Percentiles rank a stretch among this genome's conserved stretches.
Conservation (phyloP, 2,113 vertebrate species). For the Cyprinodon brontotheroides region DNA sequence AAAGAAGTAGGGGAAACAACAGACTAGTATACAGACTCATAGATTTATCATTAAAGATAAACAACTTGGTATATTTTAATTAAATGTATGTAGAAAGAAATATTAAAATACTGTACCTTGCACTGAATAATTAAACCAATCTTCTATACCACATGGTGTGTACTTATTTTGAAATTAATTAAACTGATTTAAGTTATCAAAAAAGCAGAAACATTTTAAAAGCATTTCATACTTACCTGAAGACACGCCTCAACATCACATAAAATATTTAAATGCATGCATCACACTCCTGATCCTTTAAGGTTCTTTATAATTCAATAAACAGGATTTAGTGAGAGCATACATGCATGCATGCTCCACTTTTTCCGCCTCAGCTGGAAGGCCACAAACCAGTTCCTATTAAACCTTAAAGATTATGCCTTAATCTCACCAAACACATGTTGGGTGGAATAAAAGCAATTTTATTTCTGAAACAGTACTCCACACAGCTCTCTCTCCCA, state of each 20-base stretch:
- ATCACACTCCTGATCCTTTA: slow-evolving; percentile 82
- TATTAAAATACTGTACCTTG: neutral
- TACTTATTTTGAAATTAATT: neutral
- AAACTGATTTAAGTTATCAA: neutral
- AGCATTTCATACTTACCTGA: slow-evolving; percentile 40
- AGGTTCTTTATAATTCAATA: slow-evolving; percentile 89
- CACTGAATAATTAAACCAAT: neutral
- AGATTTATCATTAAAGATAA: neutral
- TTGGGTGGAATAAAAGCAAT: slow-evolving; percentile 92
- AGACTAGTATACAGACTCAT: neutral
- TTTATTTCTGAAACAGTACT: slow-evolving; percentile 86
- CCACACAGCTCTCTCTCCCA: slow-evolving; percentile 67
- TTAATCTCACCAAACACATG: slow-evolving; percentile 92
- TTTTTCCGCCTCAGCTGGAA: slow-evolving; percentile 76
- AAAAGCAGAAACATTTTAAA: slow-evolving; percentile 4
- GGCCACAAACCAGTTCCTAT: slow-evolving; percentile 77
- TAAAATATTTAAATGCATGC: slow-evolving; percentile 79
- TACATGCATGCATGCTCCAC: slow-evolving; percentile 66
- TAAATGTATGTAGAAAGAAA: neutral
- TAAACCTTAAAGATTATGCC: slow-evolving; percentile 84
- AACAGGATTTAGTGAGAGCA: slow-evolving; percentile 79
- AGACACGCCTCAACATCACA: slow-evolving; percentile 71
- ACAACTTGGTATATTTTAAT: too few relatives aligned
- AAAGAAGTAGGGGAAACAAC: neutral
- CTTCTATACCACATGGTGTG: neutral